Evolutionary conservation across 2,113 vertebrate species (phyloP).

Genomic region (Solenodon paradoxus): DNA sequence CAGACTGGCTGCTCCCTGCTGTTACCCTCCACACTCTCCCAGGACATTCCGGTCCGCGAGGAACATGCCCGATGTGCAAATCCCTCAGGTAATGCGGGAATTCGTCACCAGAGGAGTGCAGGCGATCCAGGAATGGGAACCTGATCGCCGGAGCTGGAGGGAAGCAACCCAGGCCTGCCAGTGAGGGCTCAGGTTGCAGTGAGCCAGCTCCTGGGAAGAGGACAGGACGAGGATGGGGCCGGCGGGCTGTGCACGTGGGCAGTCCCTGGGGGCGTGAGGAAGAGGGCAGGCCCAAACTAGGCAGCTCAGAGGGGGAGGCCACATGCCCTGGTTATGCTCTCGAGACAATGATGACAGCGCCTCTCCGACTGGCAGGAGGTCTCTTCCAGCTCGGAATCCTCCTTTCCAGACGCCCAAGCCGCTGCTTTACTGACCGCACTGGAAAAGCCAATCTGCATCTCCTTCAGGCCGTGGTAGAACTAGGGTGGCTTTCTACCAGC

Average conservation of each 20-base stretch:
- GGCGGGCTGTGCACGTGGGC: too few species aligned
- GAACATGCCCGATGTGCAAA: slow-evolving; percentile 71
- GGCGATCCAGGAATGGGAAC: slow-evolving; percentile 72
- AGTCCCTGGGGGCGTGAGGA: fast-evolving
- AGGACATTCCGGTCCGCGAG: slow-evolving; percentile 69
- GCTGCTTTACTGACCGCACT: neutral
- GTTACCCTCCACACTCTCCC: slow-evolving; percentile 37
- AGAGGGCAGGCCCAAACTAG: neutral
- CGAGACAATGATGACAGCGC: neutral
- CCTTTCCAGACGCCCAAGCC: neutral
- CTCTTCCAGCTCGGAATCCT: neutral
- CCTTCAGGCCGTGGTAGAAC: too few species aligned
- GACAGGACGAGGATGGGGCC: neutral
- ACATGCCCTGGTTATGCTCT: neutral
- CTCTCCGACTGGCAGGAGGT: too few species aligned
- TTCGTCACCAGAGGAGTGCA: slow-evolving; percentile 67
- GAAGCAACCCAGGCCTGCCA: neutral
- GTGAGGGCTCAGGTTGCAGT: slow-evolving; percentile 33
- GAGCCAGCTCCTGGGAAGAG: neutral
- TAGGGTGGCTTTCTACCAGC: neutral
- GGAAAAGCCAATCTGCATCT: neutral
- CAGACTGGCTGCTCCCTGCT: slow-evolving; percentile 31
- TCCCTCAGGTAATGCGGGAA: slow-evolving; percentile 77
- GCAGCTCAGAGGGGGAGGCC: neutral
- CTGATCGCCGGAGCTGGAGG: slow-evolving; percentile 25